Conservation (phyloP, 2,797 vertebrate species). For the Oryzias sinensis region DNA sequence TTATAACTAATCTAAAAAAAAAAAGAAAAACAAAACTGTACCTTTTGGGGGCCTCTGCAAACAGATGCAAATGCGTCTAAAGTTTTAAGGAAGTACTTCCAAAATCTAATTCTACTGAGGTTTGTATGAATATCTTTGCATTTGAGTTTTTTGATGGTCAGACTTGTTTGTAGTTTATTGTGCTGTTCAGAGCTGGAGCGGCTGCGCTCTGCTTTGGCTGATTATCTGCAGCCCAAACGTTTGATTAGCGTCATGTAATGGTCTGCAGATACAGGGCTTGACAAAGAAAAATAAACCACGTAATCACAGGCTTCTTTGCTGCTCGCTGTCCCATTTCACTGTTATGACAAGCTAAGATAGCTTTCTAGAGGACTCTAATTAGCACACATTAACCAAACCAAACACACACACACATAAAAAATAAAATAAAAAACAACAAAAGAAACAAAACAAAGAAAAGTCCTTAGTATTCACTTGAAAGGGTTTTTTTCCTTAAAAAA, state of each 20-base stretch:
- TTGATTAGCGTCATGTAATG: slow-evolving; percentile 28
- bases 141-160: too few relatives aligned
- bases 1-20: too few relatives aligned
- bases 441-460: background rate
- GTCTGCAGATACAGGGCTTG: slow-evolving; percentile 13
- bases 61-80: too few relatives aligned
- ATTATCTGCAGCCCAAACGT: slow-evolving; percentile 28
- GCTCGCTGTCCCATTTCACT: slow-evolving; percentile 23
- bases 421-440: too few relatives aligned
- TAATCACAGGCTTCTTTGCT: slow-evolving; percentile 38
- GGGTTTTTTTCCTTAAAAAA: too few relatives aligned
- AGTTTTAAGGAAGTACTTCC: background rate
- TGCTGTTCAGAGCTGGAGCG: background rate
- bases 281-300: slow-evolving; percentile 43
- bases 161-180: background rate
- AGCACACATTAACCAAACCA: slow-evolving; percentile 39
- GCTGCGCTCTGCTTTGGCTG: slow-evolving; percentile 37
- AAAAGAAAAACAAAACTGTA: too few relatives aligned
- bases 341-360: slow-evolving; percentile 40
- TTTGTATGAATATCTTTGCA: background rate
- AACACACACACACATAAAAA: slow-evolving; percentile 10
- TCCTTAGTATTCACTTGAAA: slow-evolving; percentile 4
- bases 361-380: slow-evolving; percentile 30
- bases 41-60: too few relatives aligned
- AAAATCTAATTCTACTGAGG: background rate